Percentiles rank a stretch among this genome's conserved stretches.
phyloP scores from a whole-genome alignment of 92 coral and sea anemone genomes.

The Anthopleura xanthogrammica region DNA sequence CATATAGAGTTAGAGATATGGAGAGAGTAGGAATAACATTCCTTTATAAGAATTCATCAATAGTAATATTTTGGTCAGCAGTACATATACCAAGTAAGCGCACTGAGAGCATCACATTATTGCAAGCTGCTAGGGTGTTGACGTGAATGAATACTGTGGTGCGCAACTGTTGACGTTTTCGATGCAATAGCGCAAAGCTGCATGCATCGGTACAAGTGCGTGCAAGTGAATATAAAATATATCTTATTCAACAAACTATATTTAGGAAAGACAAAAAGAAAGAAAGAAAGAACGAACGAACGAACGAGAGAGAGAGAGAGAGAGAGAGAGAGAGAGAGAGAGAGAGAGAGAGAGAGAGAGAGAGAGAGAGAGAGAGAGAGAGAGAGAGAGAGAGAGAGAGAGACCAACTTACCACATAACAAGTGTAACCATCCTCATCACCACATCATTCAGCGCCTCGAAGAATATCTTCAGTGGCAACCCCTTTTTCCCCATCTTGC shows the following conservation, averaged over 20 bases:
- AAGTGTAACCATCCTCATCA: conserved; percentile 63
- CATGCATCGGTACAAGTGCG: no score
- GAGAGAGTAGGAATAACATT: background rate
- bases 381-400: background rate
- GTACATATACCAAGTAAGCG: no score
- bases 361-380: no score
- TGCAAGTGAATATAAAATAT: no score
- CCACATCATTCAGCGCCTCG: conserved; percentile 51
- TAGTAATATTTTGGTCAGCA: no score
- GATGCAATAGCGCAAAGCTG: no score
- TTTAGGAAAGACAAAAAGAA: background rate
- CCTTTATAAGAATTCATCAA: background rate
- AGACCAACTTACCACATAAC: conserved; percentile 60
- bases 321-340: background rate
- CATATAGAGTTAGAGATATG: background rate
- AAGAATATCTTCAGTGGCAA: conserved; percentile 58
- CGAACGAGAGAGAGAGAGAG: background rate
- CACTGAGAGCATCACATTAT: no score
- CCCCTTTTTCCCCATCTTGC: conserved; percentile 64
- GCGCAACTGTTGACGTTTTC: no score
- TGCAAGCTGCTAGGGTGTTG: no score
- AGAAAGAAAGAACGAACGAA: no score
- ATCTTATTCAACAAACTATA: no score
- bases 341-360: background rate
- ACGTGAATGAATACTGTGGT: no score